Evolutionary conservation across 2,888 invertebrate genomes (phyloP).

Genomic region (Lutraria lutraria): DNA sequence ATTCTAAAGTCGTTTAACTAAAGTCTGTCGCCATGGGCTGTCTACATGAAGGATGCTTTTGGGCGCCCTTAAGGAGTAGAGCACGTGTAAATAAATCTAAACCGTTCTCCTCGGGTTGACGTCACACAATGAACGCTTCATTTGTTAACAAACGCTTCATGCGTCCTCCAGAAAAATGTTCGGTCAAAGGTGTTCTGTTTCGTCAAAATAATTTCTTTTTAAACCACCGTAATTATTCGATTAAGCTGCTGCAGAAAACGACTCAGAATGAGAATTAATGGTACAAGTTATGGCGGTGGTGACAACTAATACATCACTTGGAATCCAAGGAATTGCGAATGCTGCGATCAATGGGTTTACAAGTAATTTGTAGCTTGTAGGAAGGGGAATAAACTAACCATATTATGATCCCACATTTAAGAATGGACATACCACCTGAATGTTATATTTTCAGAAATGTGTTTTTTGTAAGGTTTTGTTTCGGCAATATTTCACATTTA

Average conservation of each 20-base stretch:
- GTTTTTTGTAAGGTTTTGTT: neutral
- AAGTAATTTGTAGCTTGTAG: neutral
- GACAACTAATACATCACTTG: neutral
- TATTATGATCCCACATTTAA: neutral
- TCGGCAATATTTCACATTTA: no score
- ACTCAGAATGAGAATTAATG: neutral
- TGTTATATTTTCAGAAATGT: neutral
- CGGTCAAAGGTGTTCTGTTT: neutral
- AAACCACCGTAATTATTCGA: neutral
- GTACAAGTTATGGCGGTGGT: neutral
- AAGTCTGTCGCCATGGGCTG: no score
- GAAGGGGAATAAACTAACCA: neutral
- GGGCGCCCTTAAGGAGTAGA: no score
- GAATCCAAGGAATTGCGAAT: neutral
- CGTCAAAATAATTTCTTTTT: slow-evolving; percentile 17
- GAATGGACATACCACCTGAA: neutral
- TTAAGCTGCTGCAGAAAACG: neutral
- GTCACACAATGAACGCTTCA: no score
- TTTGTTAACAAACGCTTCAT: no score
- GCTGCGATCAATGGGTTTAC: neutral
- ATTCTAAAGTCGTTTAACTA: no score
- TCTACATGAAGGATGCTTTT: no score
- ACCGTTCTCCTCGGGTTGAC: no score
- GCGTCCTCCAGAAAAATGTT: no score
- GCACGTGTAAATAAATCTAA: no score